These are phyloP conservation scores for Antheraea mylitta DNA, from an alignment of 1,140 invertebrate genomes.

Conservation along the genomic window DNA sequence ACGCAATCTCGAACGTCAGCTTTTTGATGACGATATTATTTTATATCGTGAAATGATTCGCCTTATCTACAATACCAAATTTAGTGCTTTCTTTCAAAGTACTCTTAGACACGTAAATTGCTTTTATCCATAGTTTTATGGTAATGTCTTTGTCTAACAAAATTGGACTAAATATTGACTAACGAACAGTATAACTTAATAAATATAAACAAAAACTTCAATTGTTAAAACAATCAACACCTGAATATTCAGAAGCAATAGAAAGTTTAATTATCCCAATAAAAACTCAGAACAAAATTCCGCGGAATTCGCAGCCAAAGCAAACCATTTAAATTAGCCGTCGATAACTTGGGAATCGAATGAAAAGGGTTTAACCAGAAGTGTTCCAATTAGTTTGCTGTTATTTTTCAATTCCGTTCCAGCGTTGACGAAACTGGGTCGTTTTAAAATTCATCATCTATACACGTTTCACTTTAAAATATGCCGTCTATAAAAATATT, in stretches of 20 bases:
- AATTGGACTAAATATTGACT: no score
- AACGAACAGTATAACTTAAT: neutral
- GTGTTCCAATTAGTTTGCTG: constrained; percentile 71
- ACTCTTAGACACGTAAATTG: neutral
- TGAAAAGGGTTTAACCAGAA: constrained; percentile 68
- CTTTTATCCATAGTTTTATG: neutral
- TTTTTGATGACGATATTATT: constrained; percentile 67
- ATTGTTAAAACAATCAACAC: constrained; percentile 18
- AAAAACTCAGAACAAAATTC: constrained; percentile 29
- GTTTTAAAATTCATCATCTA: constrained; percentile 42
- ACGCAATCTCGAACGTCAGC: constrained; percentile 70
- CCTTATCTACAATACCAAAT: constrained; percentile 26
- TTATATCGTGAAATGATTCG: constrained; percentile 52
- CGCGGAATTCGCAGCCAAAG: constrained; percentile 42
- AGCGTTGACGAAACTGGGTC: constrained; percentile 51
- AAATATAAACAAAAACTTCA: neutral
- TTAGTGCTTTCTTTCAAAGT: constrained; percentile 13
- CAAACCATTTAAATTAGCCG: constrained; percentile 72
- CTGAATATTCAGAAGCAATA: constrained; percentile 17
- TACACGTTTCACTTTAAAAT: constrained; percentile 14
- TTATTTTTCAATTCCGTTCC: constrained; percentile 70
- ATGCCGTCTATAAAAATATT: neutral
- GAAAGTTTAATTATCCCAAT: constrained; percentile 44
- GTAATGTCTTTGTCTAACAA: no score
- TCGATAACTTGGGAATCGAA: constrained; percentile 67